Percentiles rank a stretch among this genome's conserved stretches.
Conservation (phyloP, 2,888 invertebrate species). For the Scaptomyza polygonia region DNA sequence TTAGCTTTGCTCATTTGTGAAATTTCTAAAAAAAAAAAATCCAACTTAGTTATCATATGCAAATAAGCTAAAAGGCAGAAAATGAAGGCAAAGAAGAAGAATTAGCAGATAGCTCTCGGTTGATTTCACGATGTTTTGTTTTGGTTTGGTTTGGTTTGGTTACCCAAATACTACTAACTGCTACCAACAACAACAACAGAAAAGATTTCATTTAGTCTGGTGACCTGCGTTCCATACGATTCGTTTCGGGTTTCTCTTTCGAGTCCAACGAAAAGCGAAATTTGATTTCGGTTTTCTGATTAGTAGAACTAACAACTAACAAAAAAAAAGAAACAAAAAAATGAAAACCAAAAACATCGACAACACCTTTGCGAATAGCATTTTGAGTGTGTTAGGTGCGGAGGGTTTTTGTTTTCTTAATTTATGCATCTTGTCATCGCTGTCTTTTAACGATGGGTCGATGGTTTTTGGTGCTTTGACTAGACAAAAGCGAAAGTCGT, state of each 20-base stretch:
- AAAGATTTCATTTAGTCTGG: constrained; percentile 62
- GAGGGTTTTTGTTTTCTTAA: constrained; percentile 49
- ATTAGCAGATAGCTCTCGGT: constrained; percentile 25
- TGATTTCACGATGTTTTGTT: constrained; percentile 49
- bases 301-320: constrained; percentile 65
- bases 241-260: constrained; percentile 79
- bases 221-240: constrained; percentile 66
- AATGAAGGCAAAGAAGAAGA: constrained; percentile 10
- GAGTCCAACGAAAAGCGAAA: constrained; percentile 74
- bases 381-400: constrained; percentile 24
- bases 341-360: constrained; percentile 20
- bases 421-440: constrained; percentile 74
- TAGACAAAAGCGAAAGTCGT: constrained; percentile 68
- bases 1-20: constrained; percentile 43
- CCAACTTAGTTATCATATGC: constrained; percentile 70
- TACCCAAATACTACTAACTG: constrained; percentile 62
- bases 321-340: constrained; percentile 18
- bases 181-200: constrained; percentile 3
- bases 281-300: constrained; percentile 78
- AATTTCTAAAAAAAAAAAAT: constrained; percentile 76
- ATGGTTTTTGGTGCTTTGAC: constrained; percentile 42
- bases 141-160: constrained; percentile 65
- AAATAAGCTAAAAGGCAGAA: constrained; percentile 56
- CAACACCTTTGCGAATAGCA: constrained; percentile 54
- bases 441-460: constrained; percentile 51